Conservation (phyloP, 2,797 vertebrate genomes). For the Cynopterus sphinx region DNA sequence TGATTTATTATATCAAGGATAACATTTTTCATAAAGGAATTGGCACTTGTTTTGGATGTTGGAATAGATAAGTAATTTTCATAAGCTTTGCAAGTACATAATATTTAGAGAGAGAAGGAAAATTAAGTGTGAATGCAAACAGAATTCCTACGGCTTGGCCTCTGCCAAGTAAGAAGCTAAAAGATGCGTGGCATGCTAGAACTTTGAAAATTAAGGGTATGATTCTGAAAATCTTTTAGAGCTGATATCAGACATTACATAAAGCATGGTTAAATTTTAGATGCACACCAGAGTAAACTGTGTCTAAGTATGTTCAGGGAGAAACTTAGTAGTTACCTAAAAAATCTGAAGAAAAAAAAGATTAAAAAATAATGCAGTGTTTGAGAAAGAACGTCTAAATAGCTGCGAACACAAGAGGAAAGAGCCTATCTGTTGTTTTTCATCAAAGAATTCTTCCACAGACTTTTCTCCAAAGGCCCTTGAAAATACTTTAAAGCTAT, state of each 20-base stretch:
- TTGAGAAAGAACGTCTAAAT: background rate
- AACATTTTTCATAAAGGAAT: background rate
- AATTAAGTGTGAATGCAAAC: background rate
- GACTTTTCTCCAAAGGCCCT: background rate
- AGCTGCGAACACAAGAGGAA: background rate
- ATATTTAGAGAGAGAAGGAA: background rate
- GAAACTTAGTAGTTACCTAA: background rate
- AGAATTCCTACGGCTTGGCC: background rate
- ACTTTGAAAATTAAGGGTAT: background rate
- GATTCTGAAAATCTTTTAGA: background rate
- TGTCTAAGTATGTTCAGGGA: background rate
- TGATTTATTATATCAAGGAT: background rate
- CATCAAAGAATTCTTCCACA: background rate
- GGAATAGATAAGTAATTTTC: background rate
- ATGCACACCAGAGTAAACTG: background rate
- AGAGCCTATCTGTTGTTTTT: background rate
- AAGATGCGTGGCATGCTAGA: background rate
- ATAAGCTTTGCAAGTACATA: background rate
- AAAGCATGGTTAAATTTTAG: background rate
- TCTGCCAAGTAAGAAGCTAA: background rate
- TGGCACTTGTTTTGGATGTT: background rate
- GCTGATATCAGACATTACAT: background rate
- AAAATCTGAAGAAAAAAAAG: background rate
- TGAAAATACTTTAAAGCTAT: background rate
- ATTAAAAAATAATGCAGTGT: background rate